Evolutionary conservation across 2,113 vertebrate genomes (phyloP).

Genomic region (Amphiprion ocellaris): DNA sequence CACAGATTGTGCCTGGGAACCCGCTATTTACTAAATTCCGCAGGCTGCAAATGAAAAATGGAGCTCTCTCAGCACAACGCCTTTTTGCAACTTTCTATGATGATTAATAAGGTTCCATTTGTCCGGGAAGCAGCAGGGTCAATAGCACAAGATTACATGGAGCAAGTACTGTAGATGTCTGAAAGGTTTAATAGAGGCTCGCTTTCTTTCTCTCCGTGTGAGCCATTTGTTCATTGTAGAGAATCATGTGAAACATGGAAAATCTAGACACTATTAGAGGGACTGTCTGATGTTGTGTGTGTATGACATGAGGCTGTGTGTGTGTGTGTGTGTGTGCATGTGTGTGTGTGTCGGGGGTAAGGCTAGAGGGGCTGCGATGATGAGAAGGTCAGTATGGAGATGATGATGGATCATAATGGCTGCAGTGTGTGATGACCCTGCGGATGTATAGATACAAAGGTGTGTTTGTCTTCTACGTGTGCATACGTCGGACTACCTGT

Average conservation of each 20-base stretch:
- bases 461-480: conserved; percentile 9
- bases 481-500: conserved; percentile 3
- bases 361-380: conserved; percentile 51
- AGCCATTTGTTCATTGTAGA: conserved; percentile 46
- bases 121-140: conserved; percentile 66
- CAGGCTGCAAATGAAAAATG: conserved; percentile 55
- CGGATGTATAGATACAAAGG: conserved; percentile 18
- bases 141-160: conserved; percentile 66
- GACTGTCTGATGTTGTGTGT: conserved; percentile 23
- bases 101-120: conserved; percentile 76
- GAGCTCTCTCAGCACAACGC: conserved; percentile 25
- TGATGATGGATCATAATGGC: conserved; percentile 68
- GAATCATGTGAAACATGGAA: conserved; percentile 43
- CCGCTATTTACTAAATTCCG: conserved; percentile 49
- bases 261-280: conserved; percentile 43
- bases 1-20: conserved; percentile 24
- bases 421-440: conserved; percentile 46
- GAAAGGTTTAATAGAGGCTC: conserved; percentile 50
- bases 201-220: conserved; percentile 42
- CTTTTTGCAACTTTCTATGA: conserved; percentile 66
- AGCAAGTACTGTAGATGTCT: conserved; percentile 54
- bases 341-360: not conserved
- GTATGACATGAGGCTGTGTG: conserved; percentile 19
- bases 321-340: conserved; percentile 9
- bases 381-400: conserved; percentile 50